Evolutionary conservation across 2,797 vertebrate genomes (phyloP), one percentile per base, ranked within the genome.

Genomic region (Lates japonicus): DNA sequence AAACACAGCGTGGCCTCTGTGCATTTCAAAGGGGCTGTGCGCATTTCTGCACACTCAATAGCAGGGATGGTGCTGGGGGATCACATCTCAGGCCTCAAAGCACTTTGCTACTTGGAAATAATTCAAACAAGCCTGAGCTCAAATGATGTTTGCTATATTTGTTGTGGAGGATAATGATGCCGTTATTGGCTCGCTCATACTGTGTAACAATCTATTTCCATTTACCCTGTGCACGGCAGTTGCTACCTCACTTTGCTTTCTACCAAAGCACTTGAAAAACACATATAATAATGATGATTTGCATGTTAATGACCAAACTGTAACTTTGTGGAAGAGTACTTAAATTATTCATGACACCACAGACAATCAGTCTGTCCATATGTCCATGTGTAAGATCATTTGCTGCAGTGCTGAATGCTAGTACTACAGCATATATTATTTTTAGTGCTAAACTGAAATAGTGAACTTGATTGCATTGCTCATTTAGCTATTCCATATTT

Each of bases 91-190:
- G 79, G 72, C 72, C 87, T 89, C 77, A 84, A 76, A 88, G 86
- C 75, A 41, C 77, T 84, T 71, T 72, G 66, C 74, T 35, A 61
- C 74, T 85, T 63, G 69, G 74, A 85, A 84, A 83, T 83, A 79
- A 85, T 80, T 88, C 84, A 87, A 90, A 88, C 70, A 79, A 75
- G 72, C 70, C 31, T 0, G 41, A 68, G 81, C 83, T 83, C 62
- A 80, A 64, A 78, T 72, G 33, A 71, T 76, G 65, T 86, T 81
- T 84, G 74, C 68, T 83, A 55, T 85, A 74, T 87, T 86, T 86
- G 86, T 62, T 80, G 70, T 64, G 71, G 44, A 64, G 75, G 77
- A 87, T 88, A 89, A 90, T 60, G 87, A 87, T 58, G 77, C 70
- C 57, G 61, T 85, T 85, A 87, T 72, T 82, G 86, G 64, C 78